These are phyloP conservation scores for Manis javanica DNA, from an alignment of 2,797 vertebrate species.

Conservation along the genomic window DNA sequence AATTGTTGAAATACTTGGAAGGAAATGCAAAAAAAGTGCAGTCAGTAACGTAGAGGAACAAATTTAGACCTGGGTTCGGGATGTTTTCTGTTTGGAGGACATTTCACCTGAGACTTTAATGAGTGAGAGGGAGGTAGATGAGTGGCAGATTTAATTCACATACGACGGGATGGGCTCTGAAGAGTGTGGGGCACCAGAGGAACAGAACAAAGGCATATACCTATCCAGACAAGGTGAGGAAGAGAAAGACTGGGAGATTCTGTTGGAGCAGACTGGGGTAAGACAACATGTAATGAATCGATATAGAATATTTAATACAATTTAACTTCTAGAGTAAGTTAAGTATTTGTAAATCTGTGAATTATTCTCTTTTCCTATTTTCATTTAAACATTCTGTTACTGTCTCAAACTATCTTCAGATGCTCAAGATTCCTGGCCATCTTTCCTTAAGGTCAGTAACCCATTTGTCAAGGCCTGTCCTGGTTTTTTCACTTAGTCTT, in stretches of 20 bases:
- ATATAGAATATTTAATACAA: neutral
- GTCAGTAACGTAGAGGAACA: neutral
- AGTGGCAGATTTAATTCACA: neutral
- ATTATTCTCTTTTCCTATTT: neutral
- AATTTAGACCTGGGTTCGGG: neutral
- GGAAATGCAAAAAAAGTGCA: neutral
- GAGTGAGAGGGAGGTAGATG: neutral
- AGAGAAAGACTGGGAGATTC: neutral
- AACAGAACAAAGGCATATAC: neutral
- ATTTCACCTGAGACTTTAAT: neutral
- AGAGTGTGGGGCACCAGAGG: neutral
- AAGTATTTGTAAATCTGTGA: neutral
- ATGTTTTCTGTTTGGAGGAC: neutral
- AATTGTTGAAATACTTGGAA: neutral
- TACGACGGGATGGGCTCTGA: neutral
- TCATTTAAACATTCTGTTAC: neutral
- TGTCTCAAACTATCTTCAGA: neutral
- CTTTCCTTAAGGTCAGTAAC: neutral
- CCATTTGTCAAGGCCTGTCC: neutral
- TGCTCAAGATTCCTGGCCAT: neutral
- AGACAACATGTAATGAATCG: neutral
- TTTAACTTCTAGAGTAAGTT: neutral
- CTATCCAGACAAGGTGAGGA: neutral
- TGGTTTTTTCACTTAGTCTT: neutral
- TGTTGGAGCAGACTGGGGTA: neutral